A percentile compares a stretch with the other conserved stretches of the same genome.
Conservation (phyloP, 2,113 vertebrate species). For the Chloropsis cyanopogon region DNA sequence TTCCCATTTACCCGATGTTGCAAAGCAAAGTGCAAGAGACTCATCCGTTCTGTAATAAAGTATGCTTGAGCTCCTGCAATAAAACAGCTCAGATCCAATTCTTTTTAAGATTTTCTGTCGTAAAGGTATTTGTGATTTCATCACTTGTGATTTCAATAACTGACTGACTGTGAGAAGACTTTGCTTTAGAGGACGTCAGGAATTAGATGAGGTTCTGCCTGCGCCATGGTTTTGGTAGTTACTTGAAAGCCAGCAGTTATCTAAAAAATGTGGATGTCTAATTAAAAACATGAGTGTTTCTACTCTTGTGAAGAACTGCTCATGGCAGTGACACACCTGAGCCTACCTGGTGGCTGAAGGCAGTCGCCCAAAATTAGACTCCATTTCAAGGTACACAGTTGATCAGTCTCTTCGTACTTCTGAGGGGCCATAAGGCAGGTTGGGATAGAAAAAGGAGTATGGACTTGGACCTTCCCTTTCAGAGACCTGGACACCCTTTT, state of each 20-base stretch:
- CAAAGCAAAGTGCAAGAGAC: neutral
- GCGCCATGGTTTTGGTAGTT: neutral
- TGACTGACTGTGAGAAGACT: neutral
- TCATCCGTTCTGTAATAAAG: neutral
- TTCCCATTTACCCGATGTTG: neutral
- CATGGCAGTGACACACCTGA: neutral
- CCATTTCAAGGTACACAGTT: neutral
- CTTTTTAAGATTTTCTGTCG: neutral
- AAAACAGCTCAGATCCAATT: neutral
- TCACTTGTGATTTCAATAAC: neutral
- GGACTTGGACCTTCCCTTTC: neutral
- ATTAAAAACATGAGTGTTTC: neutral
- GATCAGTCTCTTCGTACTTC: neutral
- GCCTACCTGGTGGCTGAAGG: neutral
- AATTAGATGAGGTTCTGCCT: neutral
- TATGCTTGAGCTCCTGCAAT: neutral
- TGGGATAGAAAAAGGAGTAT: neutral
- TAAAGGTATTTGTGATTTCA: neutral
- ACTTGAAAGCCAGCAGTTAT: neutral
- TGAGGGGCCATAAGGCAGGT: neutral
- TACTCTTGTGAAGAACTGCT: neutral
- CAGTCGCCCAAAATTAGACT: neutral
- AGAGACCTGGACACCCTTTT: neutral
- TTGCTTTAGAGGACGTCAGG: neutral
- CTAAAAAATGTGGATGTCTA: neutral